Evolutionary conservation across 2,113 vertebrate species (phyloP).

Genomic region (Pteropus alecto): DNA sequence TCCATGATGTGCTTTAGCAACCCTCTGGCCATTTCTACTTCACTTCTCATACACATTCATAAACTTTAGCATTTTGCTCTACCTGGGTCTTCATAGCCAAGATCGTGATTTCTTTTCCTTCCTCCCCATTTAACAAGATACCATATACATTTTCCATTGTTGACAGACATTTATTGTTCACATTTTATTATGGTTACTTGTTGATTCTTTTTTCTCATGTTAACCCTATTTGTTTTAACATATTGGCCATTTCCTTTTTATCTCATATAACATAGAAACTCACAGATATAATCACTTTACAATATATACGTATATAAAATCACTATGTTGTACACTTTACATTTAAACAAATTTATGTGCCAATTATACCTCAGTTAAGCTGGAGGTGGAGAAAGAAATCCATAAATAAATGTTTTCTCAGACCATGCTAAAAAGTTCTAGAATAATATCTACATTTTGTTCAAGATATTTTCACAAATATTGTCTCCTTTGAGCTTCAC

Average conservation of each 20-base stretch:
- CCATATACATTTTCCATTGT: constrained; percentile 16
- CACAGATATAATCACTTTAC: not conserved
- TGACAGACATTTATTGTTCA: constrained; percentile 32
- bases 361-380: not conserved
- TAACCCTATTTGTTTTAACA: not conserved
- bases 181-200: constrained; percentile 4
- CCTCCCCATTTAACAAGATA: constrained; percentile 38
- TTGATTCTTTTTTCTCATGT: constrained; percentile 38
- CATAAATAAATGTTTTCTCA: not conserved
- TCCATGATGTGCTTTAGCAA: constrained; percentile 33
- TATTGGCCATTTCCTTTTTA: not conserved
- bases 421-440: not conserved
- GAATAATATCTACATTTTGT: constrained; percentile 6
- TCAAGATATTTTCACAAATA: constrained; percentile 22
- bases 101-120: constrained; percentile 38
- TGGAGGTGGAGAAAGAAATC: not conserved
- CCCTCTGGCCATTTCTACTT: constrained; percentile 61
- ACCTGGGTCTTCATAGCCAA: constrained; percentile 20
- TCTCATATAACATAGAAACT: not conserved
- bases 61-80: constrained; percentile 28
- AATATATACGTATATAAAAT: not conserved
- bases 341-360: not conserved
- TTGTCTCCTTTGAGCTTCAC: not conserved
- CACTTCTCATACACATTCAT: constrained; percentile 63
- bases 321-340: not conserved